Evolutionary conservation across 2,113 vertebrate genomes (phyloP).

Genomic region (Formicarius rufipectus): DNA sequence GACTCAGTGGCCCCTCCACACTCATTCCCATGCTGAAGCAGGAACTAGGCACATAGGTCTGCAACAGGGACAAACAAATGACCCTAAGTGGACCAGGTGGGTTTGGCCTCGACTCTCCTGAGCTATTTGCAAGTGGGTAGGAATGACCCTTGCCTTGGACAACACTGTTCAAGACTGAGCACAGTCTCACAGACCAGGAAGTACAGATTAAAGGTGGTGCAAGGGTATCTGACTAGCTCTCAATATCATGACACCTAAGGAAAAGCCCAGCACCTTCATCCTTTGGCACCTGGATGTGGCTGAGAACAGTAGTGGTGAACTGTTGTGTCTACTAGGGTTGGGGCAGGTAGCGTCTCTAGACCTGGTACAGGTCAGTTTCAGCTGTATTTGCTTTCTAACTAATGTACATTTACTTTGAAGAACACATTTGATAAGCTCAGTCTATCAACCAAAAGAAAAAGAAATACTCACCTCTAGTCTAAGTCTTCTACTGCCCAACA

Average conservation of each 20-base stretch:
- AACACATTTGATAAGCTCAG: neutral
- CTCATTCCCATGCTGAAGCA: neutral
- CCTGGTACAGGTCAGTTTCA: conserved; percentile 18
- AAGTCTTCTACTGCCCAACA: conserved; percentile 55
- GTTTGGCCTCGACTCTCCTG: neutral
- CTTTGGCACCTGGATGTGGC: conserved; percentile 16
- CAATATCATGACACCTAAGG: neutral
- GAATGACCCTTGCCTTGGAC: neutral
- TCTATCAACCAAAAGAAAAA: conserved; percentile 51
- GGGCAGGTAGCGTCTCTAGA: conserved; percentile 8
- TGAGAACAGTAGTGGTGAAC: neutral
- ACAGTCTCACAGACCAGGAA: neutral
- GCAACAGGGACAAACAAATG: neutral
- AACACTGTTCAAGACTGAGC: neutral
- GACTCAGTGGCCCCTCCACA: neutral
- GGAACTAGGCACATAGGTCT: rapidly evolving
- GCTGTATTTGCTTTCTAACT: conserved; percentile 40
- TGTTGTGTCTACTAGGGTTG: neutral
- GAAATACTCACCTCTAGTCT: conserved; percentile 26
- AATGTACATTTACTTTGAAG: conserved; percentile 45
- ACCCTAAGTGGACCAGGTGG: neutral
- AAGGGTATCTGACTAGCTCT: neutral
- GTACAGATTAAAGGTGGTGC: neutral
- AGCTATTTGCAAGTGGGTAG: neutral
- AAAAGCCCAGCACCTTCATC: neutral